These are phyloP conservation scores for Sinotaia quadrata DNA, from an alignment of 2,888 invertebrate species.

Conservation along the genomic window DNA sequence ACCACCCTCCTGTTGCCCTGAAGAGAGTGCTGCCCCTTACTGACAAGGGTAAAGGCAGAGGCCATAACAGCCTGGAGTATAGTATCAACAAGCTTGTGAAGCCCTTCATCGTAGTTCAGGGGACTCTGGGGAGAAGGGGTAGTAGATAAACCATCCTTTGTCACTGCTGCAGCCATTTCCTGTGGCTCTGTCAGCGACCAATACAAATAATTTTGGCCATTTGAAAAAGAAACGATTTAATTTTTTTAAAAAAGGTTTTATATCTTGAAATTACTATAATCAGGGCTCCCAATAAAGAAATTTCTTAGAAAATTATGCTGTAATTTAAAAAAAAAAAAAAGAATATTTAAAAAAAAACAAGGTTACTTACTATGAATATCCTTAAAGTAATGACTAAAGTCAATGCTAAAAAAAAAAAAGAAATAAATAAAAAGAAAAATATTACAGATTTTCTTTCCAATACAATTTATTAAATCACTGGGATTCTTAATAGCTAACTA, in stretches of 20 bases:
- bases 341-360: neutral
- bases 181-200: slow-evolving; percentile 23
- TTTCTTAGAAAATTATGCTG: too few species aligned
- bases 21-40: slow-evolving; percentile 4
- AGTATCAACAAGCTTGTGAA: slow-evolving; percentile 11
- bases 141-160: neutral
- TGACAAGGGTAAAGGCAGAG: slow-evolving; percentile 8
- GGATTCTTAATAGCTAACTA: too few species aligned
- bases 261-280: too few species aligned
- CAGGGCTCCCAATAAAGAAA: too few species aligned
- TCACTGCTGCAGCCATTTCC: neutral
- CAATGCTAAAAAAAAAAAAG: too few species aligned
- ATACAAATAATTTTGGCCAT: slow-evolving; percentile 22
- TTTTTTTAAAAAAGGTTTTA: too few species aligned
- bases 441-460: too few species aligned
- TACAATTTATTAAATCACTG: too few species aligned
- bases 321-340: too few species aligned
- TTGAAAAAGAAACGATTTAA: too few species aligned
- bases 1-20: neutral
- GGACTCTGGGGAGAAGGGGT: slow-evolving; percentile 1
- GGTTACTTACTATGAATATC: neutral
- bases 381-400: too few species aligned
- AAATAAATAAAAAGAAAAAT: too few species aligned
- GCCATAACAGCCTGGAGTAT: slow-evolving; percentile 7
- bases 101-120: slow-evolving; percentile 14